Evolutionary conservation across 2,113 vertebrate genomes (phyloP), one percentile per base, ranked within the genome.

Genomic region (Hylia prasina): DNA sequence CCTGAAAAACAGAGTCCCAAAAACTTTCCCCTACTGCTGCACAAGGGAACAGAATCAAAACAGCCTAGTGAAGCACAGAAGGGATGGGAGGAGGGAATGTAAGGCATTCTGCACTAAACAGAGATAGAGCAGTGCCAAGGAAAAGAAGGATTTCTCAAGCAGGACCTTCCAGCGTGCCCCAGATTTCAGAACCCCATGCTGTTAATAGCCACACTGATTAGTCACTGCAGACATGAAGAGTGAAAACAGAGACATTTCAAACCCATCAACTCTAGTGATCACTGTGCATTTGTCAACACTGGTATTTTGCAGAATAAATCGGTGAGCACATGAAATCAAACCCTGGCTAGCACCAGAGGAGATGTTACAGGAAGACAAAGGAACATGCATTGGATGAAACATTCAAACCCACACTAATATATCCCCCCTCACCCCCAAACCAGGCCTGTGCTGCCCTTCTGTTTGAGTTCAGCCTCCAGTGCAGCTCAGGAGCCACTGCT

Each of bases 191-290:
- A 51, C 30, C 50, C 24, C 73, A 81, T 72, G 81, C 81, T 81
- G 77, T 95, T 97, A 97, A 84, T 88, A 96, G 69, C 82, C 77
- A 86, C 82, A 80, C 6, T 25, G 66, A 54, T 77, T 68, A 82
- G 78, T 89, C 58, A 63, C 53, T 20, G 72, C 9, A 75, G 53
- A 86, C 27, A 27, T 0, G 9, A 65, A 75, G 39, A 86, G 20
- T 0, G 4, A 80, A 94, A 75, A 48, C 2, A 78, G 2, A 91
- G 87, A 31, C 60, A 68, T n/a, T 73, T 84, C 37, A 68, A 73
- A 92, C 40, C 57, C 42, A 75, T 31, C 39, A 37, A 13, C 31
- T 54, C 39, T 20, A 85, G 53, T 15, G 40, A 35, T 16, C 58
- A 45, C 6, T 37, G 37, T 47, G 45, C 25, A 39, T 54, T 78